Evolutionary conservation across 2,113 vertebrate genomes (phyloP).

Genomic region (Oreochromis tanganicae): DNA sequence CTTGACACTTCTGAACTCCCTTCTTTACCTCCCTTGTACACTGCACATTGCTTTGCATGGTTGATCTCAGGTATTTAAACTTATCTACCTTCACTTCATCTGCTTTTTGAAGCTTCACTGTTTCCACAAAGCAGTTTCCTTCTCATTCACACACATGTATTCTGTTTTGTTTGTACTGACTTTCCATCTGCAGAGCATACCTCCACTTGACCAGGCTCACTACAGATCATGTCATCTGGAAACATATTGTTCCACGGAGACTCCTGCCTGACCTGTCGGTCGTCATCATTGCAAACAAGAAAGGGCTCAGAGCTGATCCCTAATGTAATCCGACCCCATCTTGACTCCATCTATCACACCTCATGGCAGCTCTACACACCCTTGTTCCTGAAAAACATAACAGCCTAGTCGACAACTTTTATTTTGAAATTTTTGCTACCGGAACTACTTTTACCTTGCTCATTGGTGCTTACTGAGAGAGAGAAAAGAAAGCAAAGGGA

Average conservation of each 20-base stretch:
- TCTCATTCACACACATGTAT: background rate
- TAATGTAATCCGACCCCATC: background rate
- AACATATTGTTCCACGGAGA: background rate
- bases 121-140: background rate
- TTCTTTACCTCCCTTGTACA: background rate
- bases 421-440: conserved; percentile 14
- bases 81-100: background rate
- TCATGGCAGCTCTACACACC: background rate
- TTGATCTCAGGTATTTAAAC: background rate
- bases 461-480: background rate
- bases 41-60: background rate
- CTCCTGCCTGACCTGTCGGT: background rate
- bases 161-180: background rate
- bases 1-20: background rate
- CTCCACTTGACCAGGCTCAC: background rate
- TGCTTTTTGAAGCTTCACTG: background rate
- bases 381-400: background rate
- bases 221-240: background rate
- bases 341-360: background rate
- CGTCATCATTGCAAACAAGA: background rate
- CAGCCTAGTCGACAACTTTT: background rate
- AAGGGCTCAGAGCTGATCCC: background rate
- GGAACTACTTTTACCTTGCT: background rate
- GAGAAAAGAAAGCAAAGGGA: conserved; percentile 40
- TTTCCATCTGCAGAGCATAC: background rate